A percentile compares a stretch with the other conserved stretches of the same genome.
Evolutionary conservation across 2,113 vertebrate genomes (phyloP).

Genomic region (Rutilus rutilus): DNA sequence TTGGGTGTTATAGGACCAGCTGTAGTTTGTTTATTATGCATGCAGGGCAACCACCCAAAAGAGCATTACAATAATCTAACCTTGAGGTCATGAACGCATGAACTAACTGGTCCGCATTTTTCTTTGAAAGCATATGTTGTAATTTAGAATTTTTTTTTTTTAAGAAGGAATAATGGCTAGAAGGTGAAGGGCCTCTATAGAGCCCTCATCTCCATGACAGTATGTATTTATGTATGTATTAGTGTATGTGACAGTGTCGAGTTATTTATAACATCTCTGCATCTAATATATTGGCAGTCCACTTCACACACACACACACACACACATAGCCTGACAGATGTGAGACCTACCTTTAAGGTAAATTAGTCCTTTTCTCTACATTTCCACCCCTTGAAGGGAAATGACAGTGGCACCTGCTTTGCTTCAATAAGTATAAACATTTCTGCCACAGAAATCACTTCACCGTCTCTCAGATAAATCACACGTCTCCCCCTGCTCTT

Average conservation of each 20-base stretch:
- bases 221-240: not conserved
- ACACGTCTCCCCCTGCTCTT: not conserved
- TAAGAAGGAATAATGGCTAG: not conserved
- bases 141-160: too few species aligned
- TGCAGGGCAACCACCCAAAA: too few species aligned
- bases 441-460: conserved; percentile 29
- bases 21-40: too few species aligned
- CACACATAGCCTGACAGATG: conserved; percentile 7
- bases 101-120: too few species aligned
- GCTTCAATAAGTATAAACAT: conserved; percentile 36
- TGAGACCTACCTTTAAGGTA: conserved; percentile 61
- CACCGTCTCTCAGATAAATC: conserved; percentile 20
- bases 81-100: too few species aligned
- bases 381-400: conserved; percentile 33
- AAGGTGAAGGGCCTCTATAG: not conserved
- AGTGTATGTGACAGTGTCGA: not conserved
- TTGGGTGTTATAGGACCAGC: too few species aligned
- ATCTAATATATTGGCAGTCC: not conserved
- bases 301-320: not conserved
- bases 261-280: conserved; percentile 20
- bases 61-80: too few species aligned
- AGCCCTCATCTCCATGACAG: not conserved
- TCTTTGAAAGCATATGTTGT: too few species aligned
- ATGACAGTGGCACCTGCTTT: conserved; percentile 42
- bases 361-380: conserved; percentile 47